Evolutionary conservation across 2,797 vertebrate species (phyloP), one percentile per base, ranked within the genome.

Genomic region (Cottoperca gobio): DNA sequence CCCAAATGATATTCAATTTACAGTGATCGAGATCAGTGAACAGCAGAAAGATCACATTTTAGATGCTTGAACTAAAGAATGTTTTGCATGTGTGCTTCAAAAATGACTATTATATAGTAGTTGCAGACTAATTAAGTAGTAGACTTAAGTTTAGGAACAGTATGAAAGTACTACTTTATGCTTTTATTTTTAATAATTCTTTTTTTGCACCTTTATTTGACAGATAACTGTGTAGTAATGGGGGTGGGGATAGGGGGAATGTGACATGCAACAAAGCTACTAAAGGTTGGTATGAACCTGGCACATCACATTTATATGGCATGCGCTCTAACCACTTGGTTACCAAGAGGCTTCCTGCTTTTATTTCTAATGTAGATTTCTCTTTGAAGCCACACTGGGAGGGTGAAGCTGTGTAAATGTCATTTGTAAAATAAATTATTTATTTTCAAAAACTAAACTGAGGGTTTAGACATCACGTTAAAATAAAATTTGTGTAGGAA

Each of bases 371-470:
- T 55, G 31, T 46, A 35, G 50, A 78, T 31, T 57, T 49, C 2
- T 60, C 24, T 37, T 74, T 71, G 39, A 66, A 69, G 43, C 39
- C 4, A 40, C 11, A 23, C 16, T 42, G 53, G 39, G 67, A 57
- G 57, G 42, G 21, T 26, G 28, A 59, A 23, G 7, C 40, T 46
- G 13, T 76, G 42, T 17, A 53, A 65, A 50, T 55, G 26, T 46
- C 17, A 53, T 61, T 7, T 55, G 23, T 24, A 31, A 71, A 73
- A 65, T 59, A 24, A 53, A 45, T 66, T 49, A 60, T 54, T 50
- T 31, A 28, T 72, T 72, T 60, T 21, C 10, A 28, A 45, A 48
- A 58, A 26, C 9, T n/a, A 48, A 53, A 53, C 16, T 31, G 28
- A 13, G 3, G 17, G 13, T 33, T 61, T 5, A 55, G 19, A 70